Conservation (phyloP, 1,140 invertebrate genomes). For the Neoseiulus cucumeris region DNA sequence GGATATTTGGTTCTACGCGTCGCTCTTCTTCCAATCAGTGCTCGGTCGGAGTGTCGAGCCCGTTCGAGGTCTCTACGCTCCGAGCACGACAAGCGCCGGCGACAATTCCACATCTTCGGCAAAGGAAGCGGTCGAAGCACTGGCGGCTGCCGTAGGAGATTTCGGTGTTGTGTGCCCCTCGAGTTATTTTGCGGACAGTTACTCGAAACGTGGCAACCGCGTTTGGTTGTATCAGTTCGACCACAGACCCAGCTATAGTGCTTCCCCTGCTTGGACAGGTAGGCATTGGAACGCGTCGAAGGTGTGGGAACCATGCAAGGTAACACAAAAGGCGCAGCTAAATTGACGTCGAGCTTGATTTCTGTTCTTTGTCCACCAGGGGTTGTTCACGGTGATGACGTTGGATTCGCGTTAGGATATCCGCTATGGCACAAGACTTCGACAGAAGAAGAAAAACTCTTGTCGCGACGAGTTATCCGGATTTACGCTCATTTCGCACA, state of each 20-base stretch:
- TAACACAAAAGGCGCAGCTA: too few relatives aligned
- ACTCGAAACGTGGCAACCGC: not conserved
- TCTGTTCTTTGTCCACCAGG: not conserved
- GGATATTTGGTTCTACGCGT: constrained; percentile 8
- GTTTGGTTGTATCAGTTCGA: constrained; percentile 1
- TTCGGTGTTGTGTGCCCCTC: not conserved
- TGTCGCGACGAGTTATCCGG: not conserved
- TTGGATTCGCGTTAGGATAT: not conserved
- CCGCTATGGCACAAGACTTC: not conserved
- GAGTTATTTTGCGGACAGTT: not conserved
- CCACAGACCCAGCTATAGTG: not conserved
- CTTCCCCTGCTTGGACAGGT: not conserved
- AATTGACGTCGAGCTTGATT: too few relatives aligned
- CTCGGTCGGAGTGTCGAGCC: not conserved
- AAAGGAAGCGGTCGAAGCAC: not conserved
- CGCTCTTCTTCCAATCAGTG: not conserved
- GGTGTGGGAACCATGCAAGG: not conserved
- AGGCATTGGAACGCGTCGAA: not conserved
- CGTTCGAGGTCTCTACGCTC: not conserved
- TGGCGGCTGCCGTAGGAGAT: not conserved
- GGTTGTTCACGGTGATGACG: constrained; percentile 1
- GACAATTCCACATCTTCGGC: not conserved
- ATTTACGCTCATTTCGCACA: constrained; percentile 9
- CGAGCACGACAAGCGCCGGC: not conserved
- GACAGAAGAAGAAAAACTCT: not conserved